Base-by-base conservation (phyloP, 2,888 invertebrate genomes). In the Luffia ferchaultella region DNA sequence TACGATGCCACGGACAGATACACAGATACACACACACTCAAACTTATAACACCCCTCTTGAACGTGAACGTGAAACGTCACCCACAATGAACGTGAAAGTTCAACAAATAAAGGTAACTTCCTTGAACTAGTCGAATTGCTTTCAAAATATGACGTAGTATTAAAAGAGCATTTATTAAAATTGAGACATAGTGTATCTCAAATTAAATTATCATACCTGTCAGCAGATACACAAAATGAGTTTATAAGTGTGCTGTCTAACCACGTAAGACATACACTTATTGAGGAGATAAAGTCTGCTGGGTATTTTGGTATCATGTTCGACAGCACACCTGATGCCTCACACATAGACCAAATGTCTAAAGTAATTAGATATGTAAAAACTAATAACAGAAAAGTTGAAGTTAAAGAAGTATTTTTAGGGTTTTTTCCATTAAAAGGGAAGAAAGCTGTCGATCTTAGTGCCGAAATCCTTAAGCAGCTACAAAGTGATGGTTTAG, bases 161-260 rank as follows among this genome's bases (percentile, higher is more conserved):
- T 16, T 52, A 2, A 53, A 53, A 48, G 50, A 53, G 50, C 50
- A 52, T 30, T 7, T 30, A 2, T 16, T 50, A 17, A 43, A 46
- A 30, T 51, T 53, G 49, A 44, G 49, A 46, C 46, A 51, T 20
- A 46, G 48, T 43, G 12, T 7, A 30, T 30, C 30, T 7, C 30
- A n/a, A n/a, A n/a, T 12, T 30, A 30, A 30, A 30, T 3, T 30
- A 53, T 50, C 50, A 50, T 50, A 53, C 51, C 51, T 52, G 20
- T 50, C 50, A 50, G 50, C 54, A 52, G 50, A 46, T 20, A 52
- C 49, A 52, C 46, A 54, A 48, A 50, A 54, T 47, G 43, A 49
- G 30, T 53, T 50, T 48, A 50, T 53, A 42, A 50, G 50, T 53
- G 50, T 52, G 50, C 45, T 50, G 43, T n/a, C 51, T 12, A 48